Evolutionary conservation across 1,140 invertebrate species (phyloP), one percentile per base, ranked within the genome.

Genomic region (Watersipora subatra): DNA sequence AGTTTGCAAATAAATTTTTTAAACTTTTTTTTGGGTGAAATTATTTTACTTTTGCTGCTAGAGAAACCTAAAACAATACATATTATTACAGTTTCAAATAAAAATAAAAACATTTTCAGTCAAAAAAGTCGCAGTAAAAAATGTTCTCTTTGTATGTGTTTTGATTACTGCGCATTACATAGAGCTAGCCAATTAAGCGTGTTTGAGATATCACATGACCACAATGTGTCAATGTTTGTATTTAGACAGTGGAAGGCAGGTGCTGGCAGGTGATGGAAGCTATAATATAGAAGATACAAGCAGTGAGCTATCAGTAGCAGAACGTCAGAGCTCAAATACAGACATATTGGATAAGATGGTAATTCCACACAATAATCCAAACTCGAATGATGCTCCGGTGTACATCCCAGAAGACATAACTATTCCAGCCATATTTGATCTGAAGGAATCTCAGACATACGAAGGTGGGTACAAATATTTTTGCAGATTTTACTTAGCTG

Each of bases 351-450:
- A 12, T n/a, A 46, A 46, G 34, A 46, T 46, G 34, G 7, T 46
- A 12, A 46, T 46, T 46, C 34, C 7, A 46, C 34, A 46, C 7
- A 7, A 7, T 46, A 7, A 12, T 12, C 34, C 7, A 7, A n/a
- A 7, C n/a, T 28, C 56, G 25, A 24, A 61, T 12, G 46, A 65
- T 17, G 27, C 30, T 57, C 55, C 64, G 1, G 26, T 62, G 0
- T 20, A 57, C 19, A 30, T 68, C 30, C 64, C 61, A 28, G 61
- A 58, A 34, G 26, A 28, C 1, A 25, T 68, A 27, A 22, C 20
- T 27, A 27, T 66, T 24, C 64, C 64, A 62, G 28, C 61, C 3
- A 17, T 65, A 1, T 34, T 66, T 63, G 24, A 63, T 12, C 7
- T 61, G 2, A 22, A 27, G 3, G 58, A 65, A 28, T 64, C 63